These are phyloP conservation scores for Catharus minimus DNA, from an alignment of 2,113 vertebrate species.

Conservation along the genomic window DNA sequence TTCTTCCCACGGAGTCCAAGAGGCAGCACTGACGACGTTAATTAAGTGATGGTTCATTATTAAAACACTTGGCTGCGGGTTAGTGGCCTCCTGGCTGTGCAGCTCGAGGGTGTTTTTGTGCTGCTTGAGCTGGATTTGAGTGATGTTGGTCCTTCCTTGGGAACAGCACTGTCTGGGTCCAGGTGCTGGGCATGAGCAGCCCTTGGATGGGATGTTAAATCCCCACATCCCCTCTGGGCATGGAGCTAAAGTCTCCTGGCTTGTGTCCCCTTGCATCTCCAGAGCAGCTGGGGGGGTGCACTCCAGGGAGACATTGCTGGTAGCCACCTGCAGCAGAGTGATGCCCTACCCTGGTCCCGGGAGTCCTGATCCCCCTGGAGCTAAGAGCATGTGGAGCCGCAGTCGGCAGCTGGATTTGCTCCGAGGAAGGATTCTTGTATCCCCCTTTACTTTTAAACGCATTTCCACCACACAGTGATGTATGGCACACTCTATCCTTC, in stretches of 20 bases:
- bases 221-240: rapidly evolving
- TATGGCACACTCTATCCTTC: rapidly evolving
- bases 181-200: rapidly evolving
- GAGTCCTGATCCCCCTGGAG: background rate
- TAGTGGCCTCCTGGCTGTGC: background rate
- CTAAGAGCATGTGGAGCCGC: background rate
- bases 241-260: background rate
- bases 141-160: background rate
- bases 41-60: conserved; percentile 54
- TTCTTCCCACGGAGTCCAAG: background rate
- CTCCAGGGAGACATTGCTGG: background rate
- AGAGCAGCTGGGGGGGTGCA: background rate
- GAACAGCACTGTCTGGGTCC: rapidly evolving
- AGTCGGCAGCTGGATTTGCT: background rate
- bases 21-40: conserved; percentile 6
- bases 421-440: background rate
- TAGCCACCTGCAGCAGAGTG: rapidly evolving
- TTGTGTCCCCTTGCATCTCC: background rate
- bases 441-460: background rate
- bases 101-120: background rate
- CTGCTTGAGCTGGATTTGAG: background rate
- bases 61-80: background rate
- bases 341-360: rapidly evolving
- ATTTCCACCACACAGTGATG: background rate
- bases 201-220: background rate